Percentiles rank a stretch among this genome's conserved stretches.
phyloP scores from a whole-genome alignment of 2,888 invertebrate species.

The Branchipolynoe longqiensis region DNA sequence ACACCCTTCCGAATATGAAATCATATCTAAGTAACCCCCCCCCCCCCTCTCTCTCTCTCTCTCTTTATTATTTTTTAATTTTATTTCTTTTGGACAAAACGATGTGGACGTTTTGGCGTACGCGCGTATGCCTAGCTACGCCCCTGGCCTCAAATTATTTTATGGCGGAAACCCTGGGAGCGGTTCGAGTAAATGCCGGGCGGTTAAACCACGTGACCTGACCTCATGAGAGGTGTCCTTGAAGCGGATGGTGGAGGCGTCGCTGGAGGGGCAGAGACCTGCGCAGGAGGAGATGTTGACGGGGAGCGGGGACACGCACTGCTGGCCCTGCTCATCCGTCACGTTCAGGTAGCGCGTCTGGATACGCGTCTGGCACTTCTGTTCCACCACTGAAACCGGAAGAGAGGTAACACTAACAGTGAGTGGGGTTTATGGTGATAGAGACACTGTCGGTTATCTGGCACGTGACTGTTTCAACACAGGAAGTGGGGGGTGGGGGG shows the following conservation, averaged over 20 bases:
- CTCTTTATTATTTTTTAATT: background rate
- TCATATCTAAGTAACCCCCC: no score
- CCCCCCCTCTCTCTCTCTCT: no score
- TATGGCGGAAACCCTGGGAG: no score
- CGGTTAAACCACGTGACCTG: no score
- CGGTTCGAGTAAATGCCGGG: background rate
- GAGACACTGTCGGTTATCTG: no score
- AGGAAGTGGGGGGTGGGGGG: no score
- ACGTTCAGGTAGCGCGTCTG: slow-evolving; percentile 5
- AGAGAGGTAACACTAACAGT: background rate
- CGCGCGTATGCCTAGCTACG: no score
- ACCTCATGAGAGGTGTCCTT: slow-evolving; percentile 50
- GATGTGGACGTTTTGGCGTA: no score
- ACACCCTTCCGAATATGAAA: no score
- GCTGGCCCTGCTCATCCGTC: slow-evolving; percentile 19
- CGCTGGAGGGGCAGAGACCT: slow-evolving; percentile 1
- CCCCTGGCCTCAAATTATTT: no score
- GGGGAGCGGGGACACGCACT: slow-evolving; percentile 2
- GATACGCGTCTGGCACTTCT: slow-evolving; percentile 30
- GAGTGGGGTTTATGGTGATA: background rate
- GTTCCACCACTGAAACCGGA: slow-evolving; percentile 1
- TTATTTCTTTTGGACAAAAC: background rate
- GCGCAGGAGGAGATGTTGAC: slow-evolving; percentile 25
- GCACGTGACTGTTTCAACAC: no score
- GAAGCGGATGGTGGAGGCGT: slow-evolving; percentile 34